A percentile compares a stretch with the other conserved stretches of the same genome.
Conservation (phyloP, 1,140 invertebrate species). For the Bilobella aurantiaca region DNA sequence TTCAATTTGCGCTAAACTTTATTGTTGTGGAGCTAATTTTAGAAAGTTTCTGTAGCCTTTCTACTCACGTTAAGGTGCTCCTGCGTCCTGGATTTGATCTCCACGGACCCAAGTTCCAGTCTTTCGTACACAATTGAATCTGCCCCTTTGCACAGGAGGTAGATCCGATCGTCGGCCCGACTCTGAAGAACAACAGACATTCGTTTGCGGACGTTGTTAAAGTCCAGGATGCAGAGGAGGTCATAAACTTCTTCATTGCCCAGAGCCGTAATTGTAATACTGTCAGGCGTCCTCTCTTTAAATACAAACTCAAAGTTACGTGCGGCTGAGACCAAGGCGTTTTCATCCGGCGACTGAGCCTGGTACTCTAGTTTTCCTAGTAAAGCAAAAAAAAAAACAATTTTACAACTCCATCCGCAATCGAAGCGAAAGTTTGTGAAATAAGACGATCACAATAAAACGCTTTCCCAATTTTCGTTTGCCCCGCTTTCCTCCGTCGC, state of each 20-base stretch:
- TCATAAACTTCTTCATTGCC: constrained; percentile 81
- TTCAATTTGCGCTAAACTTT: too few species aligned
- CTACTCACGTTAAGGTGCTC: constrained; percentile 90
- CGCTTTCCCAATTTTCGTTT: too few species aligned
- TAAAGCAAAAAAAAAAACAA: constrained; percentile 34
- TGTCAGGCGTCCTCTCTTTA: constrained; percentile 80
- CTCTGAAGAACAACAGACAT: constrained; percentile 91
- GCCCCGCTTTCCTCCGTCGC: too few species aligned
- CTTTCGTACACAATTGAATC: constrained; percentile 96
- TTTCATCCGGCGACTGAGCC: constrained; percentile 96
- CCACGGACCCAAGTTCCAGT: constrained; percentile 61
- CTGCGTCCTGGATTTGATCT: constrained; percentile 68
- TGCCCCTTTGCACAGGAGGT: constrained; percentile 93
- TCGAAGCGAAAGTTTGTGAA: not conserved
- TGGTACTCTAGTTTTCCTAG: constrained; percentile 61
- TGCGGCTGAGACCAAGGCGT: constrained; percentile 90
- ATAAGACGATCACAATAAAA: too few species aligned
- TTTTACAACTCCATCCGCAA: not conserved
- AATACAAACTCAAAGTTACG: constrained; percentile 98
- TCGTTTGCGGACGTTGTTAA: constrained; percentile 96
- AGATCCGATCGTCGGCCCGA: constrained; percentile 65
- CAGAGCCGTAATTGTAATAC: constrained; percentile 81
- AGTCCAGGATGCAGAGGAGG: constrained; percentile 93
- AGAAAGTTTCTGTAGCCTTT: not conserved
- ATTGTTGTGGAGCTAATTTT: too few species aligned